These are phyloP conservation scores for Xyliphius kryptos DNA, from an alignment of 2,113 vertebrate species.

Conservation along the genomic window DNA sequence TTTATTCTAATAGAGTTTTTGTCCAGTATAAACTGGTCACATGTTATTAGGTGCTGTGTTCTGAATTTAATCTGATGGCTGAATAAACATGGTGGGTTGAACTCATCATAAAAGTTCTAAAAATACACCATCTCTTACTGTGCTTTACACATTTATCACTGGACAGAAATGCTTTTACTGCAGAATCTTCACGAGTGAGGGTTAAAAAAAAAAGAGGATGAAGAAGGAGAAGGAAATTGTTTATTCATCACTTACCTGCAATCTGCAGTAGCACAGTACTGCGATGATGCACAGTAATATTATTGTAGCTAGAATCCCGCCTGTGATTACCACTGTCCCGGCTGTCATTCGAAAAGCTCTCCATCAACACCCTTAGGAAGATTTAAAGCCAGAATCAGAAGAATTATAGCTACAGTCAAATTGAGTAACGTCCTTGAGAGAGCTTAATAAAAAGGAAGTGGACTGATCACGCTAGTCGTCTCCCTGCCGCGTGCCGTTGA, in stretches of 20 bases:
- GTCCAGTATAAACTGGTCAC: no score
- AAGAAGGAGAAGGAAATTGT: not conserved
- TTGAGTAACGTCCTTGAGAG: not conserved
- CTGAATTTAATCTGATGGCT: no score
- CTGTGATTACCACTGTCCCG: slow-evolving; percentile 99
- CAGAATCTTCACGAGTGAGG: not conserved
- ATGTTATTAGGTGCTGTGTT: no score
- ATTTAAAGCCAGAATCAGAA: not conserved
- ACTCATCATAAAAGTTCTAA: not conserved
- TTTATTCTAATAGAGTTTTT: no score
- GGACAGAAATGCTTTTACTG: not conserved
- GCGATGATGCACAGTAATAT: slow-evolving; percentile 97
- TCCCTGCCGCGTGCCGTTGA: not conserved
- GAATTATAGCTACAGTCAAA: not conserved
- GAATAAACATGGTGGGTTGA: not conserved
- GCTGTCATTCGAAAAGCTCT: slow-evolving; percentile 99
- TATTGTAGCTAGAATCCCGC: slow-evolving; percentile 96
- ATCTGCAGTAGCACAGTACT: slow-evolving; percentile 94
- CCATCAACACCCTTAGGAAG: slow-evolving; percentile 80
- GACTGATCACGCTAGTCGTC: not conserved
- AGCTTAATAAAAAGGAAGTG: not conserved
- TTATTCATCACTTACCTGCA: slow-evolving; percentile 76
- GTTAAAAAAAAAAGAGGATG: not conserved
- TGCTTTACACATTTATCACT: not conserved
- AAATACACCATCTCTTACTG: not conserved